Evolutionary conservation across 1,140 invertebrate genomes (phyloP), one percentile per base, ranked within the genome.

Genomic region (Drosophila pruinosa): DNA sequence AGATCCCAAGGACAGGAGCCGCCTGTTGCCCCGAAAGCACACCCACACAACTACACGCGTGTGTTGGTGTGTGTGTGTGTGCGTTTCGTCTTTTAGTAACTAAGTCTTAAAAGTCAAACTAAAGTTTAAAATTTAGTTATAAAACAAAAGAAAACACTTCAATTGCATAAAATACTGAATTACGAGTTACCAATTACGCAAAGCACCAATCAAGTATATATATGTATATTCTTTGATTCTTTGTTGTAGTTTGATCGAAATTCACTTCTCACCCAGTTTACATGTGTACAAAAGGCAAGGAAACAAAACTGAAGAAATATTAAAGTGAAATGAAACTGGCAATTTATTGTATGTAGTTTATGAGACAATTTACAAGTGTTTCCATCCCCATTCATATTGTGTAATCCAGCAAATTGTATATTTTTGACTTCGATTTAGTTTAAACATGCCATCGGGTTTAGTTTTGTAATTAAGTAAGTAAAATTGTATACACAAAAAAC

Each of bases 51-150:
- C 50, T 45, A 61, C 38, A 19, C 24, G 38, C 19, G n/a, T 28
- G 17, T 39, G 53, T 22, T 62, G 36, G 5, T 54, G 65, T 59
- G 62, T n/a, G n/a, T n/a, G n/a, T n/a, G n/a, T n/a, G n/a, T n/a
- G n/a, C n/a, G 72, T 62, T 39, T 59, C 56, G 76, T 67, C 75
- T 72, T 68, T 39, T 78, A 88, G 78, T 21, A 54, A 31, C 15
- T 88, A 88, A 68, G 56, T 88, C 71, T 82, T 82, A 82, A 88
- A 78, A 88, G 82, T 88, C 82, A 88, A 88, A 88, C 82, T 88
- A 88, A 77, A 82, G 75, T 82, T 65, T 75, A 88, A 78, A 59
- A 88, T 57, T 76, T 75, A 61, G 68, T 43, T 64, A 34, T 71
- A 43, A 57, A 50, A 53, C 12, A 22, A 47, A 47, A 14, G 43